These are phyloP conservation scores for Leucania comma DNA, from an alignment of 2,888 invertebrate species.

Conservation along the genomic window DNA sequence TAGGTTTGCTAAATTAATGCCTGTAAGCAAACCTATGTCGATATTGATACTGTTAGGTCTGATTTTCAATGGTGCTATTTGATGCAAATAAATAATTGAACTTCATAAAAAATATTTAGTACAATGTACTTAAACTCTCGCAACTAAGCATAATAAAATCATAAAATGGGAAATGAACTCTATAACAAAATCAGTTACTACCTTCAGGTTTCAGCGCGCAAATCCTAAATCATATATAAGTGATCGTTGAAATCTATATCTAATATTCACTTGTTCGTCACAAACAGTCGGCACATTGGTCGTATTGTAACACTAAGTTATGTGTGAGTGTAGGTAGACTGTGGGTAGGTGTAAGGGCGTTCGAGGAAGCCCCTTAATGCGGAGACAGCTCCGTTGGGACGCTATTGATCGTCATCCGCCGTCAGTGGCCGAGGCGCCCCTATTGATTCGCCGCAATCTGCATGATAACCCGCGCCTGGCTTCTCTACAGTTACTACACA, in stretches of 20 bases:
- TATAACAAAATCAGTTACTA: constrained; percentile 7
- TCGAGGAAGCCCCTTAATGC: constrained; percentile 90
- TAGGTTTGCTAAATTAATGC: neutral
- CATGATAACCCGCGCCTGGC: constrained; percentile 89
- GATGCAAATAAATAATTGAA: neutral
- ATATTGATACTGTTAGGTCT: neutral
- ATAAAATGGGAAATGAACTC: constrained; percentile 14
- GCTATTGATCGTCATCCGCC: constrained; percentile 90
- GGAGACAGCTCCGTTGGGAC: constrained; percentile 89
- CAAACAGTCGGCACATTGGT: constrained; percentile 58
- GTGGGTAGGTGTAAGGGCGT: constrained; percentile 89
- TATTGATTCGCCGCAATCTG: constrained; percentile 91
- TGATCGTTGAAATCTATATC: constrained; percentile 39
- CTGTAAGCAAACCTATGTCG: neutral
- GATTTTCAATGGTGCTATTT: neutral
- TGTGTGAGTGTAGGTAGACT: constrained; percentile 81
- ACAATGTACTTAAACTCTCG: neutral
- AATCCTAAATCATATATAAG: constrained; percentile 23
- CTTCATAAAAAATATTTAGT: neutral
- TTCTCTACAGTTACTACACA: constrained; percentile 77
- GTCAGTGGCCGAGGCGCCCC: constrained; percentile 89
- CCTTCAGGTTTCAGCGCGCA: constrained; percentile 13
- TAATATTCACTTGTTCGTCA: constrained; percentile 55
- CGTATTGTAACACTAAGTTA: constrained; percentile 69
- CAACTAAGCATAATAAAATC: neutral